Evolutionary conservation across 53 echinoderm and acorn worm genomes (phyloP).

Genomic region (Echinometra lucunter): DNA sequence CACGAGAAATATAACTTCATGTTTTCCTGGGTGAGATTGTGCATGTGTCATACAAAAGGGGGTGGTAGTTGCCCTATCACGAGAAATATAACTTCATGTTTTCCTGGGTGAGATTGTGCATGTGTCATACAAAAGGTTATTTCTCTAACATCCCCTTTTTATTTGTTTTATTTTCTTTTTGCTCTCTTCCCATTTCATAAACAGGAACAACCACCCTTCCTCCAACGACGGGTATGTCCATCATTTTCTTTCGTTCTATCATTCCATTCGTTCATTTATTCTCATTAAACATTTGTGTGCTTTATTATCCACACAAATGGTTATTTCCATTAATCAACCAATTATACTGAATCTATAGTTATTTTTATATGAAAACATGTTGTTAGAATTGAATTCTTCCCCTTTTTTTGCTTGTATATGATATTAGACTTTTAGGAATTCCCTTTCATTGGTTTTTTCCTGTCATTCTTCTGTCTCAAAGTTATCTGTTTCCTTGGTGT

Average conservation of each 20-base stretch:
- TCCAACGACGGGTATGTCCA: slow-evolving; percentile 9
- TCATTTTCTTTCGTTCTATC: neutral
- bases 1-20: too few relatives aligned
- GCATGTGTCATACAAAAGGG: too few relatives aligned
- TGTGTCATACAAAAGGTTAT: slow-evolving; percentile 28
- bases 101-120: neutral
- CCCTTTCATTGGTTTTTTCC: neutral
- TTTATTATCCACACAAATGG: neutral
- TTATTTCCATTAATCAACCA: neutral
- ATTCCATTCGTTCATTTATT: slow-evolving; percentile 11
- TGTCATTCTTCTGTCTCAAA: neutral
- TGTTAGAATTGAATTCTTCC: neutral
- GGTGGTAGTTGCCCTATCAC: too few relatives aligned
- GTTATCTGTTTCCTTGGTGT: neutral
- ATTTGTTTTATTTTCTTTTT: slow-evolving; percentile 36
- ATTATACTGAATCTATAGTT: neutral
- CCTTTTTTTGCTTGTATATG: neutral
- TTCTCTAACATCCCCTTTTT: slow-evolving; percentile 29
- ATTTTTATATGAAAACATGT: neutral
- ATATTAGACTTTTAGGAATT: neutral
- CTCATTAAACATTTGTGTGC: neutral
- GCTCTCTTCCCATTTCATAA: slow-evolving; percentile 11
- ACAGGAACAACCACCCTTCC: neutral
- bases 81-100: too few relatives aligned
- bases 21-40: too few relatives aligned